These are phyloP conservation scores for Phengaris arion DNA, from an alignment of 2,888 invertebrate genomes.

Conservation along the genomic window DNA sequence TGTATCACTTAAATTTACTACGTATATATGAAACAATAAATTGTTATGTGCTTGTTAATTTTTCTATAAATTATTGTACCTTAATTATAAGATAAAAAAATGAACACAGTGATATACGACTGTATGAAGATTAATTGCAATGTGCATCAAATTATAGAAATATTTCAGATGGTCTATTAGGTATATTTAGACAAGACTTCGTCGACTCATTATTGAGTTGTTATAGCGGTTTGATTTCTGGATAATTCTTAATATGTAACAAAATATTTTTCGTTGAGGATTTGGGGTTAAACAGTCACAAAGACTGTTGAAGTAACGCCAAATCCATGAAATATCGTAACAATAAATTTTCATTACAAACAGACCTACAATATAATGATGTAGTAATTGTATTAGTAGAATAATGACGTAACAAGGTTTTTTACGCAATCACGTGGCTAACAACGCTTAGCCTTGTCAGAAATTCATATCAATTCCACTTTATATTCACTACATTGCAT, in stretches of 20 bases:
- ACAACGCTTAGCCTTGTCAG: constrained; percentile 52
- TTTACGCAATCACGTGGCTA: constrained; percentile 54
- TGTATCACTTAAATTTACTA: no score
- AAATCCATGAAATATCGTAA: neutral
- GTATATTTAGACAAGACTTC: constrained; percentile 4
- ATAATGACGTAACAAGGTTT: constrained; percentile 53
- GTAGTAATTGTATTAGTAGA: constrained; percentile 52
- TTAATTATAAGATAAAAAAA: constrained; percentile 47
- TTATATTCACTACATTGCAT: constrained; percentile 49
- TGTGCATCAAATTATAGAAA: constrained; percentile 39
- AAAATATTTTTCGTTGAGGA: no score
- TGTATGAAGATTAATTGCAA: constrained; percentile 51
- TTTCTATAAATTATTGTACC: constrained; percentile 15
- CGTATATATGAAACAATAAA: neutral
- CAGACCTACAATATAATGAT: constrained; percentile 39
- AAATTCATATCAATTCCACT: constrained; percentile 60
- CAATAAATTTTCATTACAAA: neutral
- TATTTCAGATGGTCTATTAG: constrained; percentile 35
- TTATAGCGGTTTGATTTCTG: neutral
- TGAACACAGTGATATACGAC: constrained; percentile 60
- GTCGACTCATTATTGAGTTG: neutral
- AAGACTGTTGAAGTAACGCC: neutral
- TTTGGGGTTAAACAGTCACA: no score
- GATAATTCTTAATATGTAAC: no score
- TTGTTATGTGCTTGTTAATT: constrained; percentile 12